A percentile compares a stretch with the other conserved stretches of the same genome.
Evolutionary conservation across 92 coral and sea anemone genomes (phyloP).

Genomic region (Palythoa grandis): DNA sequence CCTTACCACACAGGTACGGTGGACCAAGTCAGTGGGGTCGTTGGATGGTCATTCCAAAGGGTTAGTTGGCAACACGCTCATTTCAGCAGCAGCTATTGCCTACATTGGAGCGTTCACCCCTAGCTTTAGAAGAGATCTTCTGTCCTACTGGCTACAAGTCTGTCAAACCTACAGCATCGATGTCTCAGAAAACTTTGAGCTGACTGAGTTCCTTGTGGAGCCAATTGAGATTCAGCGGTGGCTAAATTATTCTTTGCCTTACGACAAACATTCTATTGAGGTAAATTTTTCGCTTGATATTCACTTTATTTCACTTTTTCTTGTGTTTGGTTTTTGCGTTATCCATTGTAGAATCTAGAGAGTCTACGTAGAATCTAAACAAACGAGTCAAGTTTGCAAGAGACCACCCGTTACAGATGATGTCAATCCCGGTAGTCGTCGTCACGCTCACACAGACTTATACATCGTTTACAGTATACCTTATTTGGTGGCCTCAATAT

Average conservation of each 20-base stretch:
- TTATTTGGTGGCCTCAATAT: too few relatives aligned
- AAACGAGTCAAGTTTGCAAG: too few relatives aligned
- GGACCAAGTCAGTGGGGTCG: slow-evolving; percentile 74
- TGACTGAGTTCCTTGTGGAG: slow-evolving; percentile 85
- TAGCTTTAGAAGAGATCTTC: slow-evolving; percentile 67
- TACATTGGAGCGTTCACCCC: slow-evolving; percentile 93
- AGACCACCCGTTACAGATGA: too few relatives aligned
- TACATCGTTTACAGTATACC: too few relatives aligned
- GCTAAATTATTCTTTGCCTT: slow-evolving; percentile 84
- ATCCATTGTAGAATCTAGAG: too few relatives aligned
- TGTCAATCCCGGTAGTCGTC: too few relatives aligned
- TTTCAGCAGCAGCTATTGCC: slow-evolving; percentile 84
- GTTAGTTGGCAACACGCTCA: slow-evolving; percentile 84
- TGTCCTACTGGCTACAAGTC: slow-evolving; percentile 76
- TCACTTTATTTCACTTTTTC: too few relatives aligned
- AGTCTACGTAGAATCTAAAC: too few relatives aligned
- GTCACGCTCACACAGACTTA: too few relatives aligned
- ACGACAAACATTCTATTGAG: slow-evolving; percentile 84
- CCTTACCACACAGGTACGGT: slow-evolving; percentile 68
- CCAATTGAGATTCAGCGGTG: slow-evolving; percentile 88
- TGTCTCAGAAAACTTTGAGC: slow-evolving; percentile 79
- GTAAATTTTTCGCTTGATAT: not conserved
- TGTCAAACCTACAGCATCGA: slow-evolving; percentile 76
- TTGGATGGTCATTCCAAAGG: slow-evolving; percentile 68
- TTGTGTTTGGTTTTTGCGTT: too few relatives aligned